Base-by-base conservation (phyloP, 2,888 invertebrate species). In the Drosophila mettleri region DNA sequence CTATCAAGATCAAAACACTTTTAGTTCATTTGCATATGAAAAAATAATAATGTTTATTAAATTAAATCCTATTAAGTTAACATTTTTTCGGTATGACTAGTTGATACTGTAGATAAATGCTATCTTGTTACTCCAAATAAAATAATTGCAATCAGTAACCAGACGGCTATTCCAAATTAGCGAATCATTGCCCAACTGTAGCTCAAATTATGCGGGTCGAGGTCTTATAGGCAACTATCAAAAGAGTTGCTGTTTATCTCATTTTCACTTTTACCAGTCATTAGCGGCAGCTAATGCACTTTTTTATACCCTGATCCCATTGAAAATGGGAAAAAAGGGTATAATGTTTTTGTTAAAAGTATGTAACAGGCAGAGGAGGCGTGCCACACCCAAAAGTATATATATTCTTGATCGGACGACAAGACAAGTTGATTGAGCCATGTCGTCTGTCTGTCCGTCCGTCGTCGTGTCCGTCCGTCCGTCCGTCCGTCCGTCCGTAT, bases 121-220 rank as follows among this genome's bases (percentile, higher is more conserved):
- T 5, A n/a, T 22, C 33, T 22, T 4, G 16, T 7, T 29, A 33
- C 29, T 39, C 36, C 49, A 62, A 69, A 74, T 69, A 66, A 78
- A 74, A 77, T 81, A 85, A 74, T 80, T 80, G 73, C 77, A 85
- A 82, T 83, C 82, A 82, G 77, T 74, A 59, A 49, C 60, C 75
- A 78, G 62, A 76, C 76, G 74, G 72, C 67, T 14, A 64, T 61
- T 74, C 61, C 64, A 78, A 78, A 84, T 84, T 71, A 81, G 76
- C 74, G 78, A 54, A 57, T 65, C 62, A 62, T 33, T 48, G 60
- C 18, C 20, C 33, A 14, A 43, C 54, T 67, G 74, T 63, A 62
- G 74, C 49, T 60, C 57, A 61, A 57, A 65, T 69, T 62, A 69
- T 55, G 67, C 48, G 63, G 31, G 52, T 46, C 45, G 27, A 24